Conservation (phyloP, 2,888 invertebrate genomes). For the Sphaerophoria rueppellii region DNA sequence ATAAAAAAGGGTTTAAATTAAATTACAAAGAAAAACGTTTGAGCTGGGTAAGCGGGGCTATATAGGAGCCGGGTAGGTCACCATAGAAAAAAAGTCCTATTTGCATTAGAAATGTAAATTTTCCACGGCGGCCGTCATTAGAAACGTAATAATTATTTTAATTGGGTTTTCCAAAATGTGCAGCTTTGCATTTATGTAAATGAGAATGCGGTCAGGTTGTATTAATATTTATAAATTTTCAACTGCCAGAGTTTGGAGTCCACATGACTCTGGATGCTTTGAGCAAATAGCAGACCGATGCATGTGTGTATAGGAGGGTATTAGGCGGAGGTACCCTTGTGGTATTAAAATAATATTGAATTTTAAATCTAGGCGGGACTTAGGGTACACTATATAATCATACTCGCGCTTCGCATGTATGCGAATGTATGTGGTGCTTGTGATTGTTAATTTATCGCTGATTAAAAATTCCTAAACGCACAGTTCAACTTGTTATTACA, state of each 20-base stretch:
- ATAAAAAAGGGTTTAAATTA: slow-evolving; percentile 32
- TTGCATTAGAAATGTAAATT: slow-evolving; percentile 76
- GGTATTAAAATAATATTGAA: slow-evolving; percentile 65
- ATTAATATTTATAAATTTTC: slow-evolving; percentile 73
- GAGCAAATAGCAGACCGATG: neutral
- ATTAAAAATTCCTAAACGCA: slow-evolving; percentile 67
- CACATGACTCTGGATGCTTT: neutral
- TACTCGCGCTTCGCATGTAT: neutral
- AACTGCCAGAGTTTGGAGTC: slow-evolving; percentile 8
- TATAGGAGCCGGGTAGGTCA: neutral
- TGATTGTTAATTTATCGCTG: slow-evolving; percentile 69
- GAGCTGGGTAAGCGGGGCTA: neutral
- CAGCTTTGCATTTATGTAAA: slow-evolving; percentile 71
- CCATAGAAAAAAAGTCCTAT: slow-evolving; percentile 47
- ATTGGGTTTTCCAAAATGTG: slow-evolving; percentile 76
- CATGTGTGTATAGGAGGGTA: neutral
- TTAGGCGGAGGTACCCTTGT: slow-evolving; percentile 1
- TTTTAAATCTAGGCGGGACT: slow-evolving; percentile 64
- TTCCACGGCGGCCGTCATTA: slow-evolving; percentile 76
- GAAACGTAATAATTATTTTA: slow-evolving; percentile 81
- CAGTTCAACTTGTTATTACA: slow-evolving; percentile 65
- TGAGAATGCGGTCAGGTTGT: slow-evolving; percentile 67
- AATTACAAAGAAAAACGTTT: slow-evolving; percentile 27
- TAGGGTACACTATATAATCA: neutral
- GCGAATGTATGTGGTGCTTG: slow-evolving; percentile 20